Percentiles rank a stretch among this genome's conserved stretches.
phyloP scores from a whole-genome alignment of 1,140 invertebrate genomes.

The Sminthurinus signatus region DNA sequence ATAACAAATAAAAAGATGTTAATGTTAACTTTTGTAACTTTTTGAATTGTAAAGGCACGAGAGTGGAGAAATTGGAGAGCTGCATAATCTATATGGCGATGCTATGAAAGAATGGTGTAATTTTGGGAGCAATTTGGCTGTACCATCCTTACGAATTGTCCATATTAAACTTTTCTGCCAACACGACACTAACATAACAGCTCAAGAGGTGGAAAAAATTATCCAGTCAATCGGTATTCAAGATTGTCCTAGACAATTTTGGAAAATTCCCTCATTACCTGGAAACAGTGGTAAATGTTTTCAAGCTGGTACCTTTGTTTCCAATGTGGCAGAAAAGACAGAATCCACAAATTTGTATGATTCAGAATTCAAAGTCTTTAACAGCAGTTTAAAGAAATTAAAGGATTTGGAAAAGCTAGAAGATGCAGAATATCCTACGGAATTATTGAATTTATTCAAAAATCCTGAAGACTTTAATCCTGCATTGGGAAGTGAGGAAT shows the following conservation, averaged over 20 bases:
- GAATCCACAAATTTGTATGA: conserved; percentile 5
- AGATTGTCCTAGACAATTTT: conserved; percentile 24
- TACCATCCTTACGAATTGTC: conserved; percentile 46
- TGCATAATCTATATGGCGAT: conserved; percentile 52
- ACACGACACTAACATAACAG: conserved; percentile 18
- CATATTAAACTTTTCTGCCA: conserved; percentile 18
- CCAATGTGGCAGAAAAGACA: not conserved
- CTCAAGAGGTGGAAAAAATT: conserved; percentile 36
- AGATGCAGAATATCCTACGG: conserved; percentile 27
- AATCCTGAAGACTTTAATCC: conserved; percentile 29
- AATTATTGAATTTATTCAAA: conserved; percentile 43
- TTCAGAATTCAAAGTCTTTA: conserved; percentile 18
- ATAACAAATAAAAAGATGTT: no score
- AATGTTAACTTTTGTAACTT: not conserved
- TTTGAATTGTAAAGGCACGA: conserved; percentile 16
- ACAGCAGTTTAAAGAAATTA: not conserved
- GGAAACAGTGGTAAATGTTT: not conserved
- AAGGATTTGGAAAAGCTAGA: conserved; percentile 7
- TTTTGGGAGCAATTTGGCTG: conserved; percentile 53
- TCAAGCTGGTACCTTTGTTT: not conserved
- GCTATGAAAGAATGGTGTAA: conserved; percentile 55
- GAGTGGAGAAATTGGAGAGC: conserved; percentile 48
- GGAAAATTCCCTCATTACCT: not conserved
- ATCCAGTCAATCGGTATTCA: conserved; percentile 24
- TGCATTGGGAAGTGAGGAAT: conserved; percentile 24